Conservation (phyloP, 2,888 invertebrate species). For the Graphium colonna region DNA sequence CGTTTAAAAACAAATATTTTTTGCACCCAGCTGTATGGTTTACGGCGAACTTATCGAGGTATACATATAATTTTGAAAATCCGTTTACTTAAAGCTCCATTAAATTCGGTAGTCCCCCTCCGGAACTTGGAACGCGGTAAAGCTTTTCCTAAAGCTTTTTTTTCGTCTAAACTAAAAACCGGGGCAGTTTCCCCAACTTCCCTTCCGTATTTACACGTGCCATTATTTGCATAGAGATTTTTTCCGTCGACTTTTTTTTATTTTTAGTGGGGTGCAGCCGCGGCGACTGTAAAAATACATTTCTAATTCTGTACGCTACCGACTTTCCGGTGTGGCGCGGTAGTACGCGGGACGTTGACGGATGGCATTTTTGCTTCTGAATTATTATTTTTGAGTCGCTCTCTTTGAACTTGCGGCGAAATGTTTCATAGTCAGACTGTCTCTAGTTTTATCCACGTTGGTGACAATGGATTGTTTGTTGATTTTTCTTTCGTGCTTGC, state of each 20-base stretch:
- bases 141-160: slow-evolving; percentile 17
- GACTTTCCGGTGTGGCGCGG: slow-evolving; percentile 64
- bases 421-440: slow-evolving; percentile 7
- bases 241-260: slow-evolving; percentile 36
- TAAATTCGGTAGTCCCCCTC: slow-evolving; percentile 27
- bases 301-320: slow-evolving; percentile 73
- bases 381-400: slow-evolving; percentile 54
- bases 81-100: slow-evolving; percentile 31
- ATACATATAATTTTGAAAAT: too few relatives aligned
- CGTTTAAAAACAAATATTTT: too few relatives aligned
- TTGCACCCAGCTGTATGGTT: too few relatives aligned
- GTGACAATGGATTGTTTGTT: not conserved
- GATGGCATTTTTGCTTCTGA: slow-evolving; percentile 62
- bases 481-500: too few relatives aligned
- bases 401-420: slow-evolving; percentile 33
- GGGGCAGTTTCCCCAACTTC: slow-evolving; percentile 44
- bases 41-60: too few relatives aligned
- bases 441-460: not conserved
- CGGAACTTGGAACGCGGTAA: slow-evolving; percentile 18
- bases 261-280: slow-evolving; percentile 56
- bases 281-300: slow-evolving; percentile 72
- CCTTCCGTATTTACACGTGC: slow-evolving; percentile 73
- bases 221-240: slow-evolving; percentile 77
- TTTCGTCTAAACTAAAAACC: slow-evolving; percentile 21
- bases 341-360: slow-evolving; percentile 61